phyloP scores from a whole-genome alignment of 2,888 invertebrate species.

The Mellilla xanthometata region DNA sequence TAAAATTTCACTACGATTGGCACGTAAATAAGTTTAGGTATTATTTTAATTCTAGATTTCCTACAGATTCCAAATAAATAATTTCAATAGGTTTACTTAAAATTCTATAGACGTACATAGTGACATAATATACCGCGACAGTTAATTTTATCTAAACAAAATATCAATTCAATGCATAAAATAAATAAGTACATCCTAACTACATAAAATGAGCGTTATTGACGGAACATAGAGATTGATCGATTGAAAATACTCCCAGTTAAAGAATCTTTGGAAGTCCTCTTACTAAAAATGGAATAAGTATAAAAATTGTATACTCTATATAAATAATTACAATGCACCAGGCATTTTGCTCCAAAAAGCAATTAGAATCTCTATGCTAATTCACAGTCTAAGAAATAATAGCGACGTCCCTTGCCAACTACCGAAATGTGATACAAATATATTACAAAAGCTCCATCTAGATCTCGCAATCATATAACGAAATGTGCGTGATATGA shows the following conservation, averaged over 20 bases:
- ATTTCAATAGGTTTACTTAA: constrained; percentile 29
- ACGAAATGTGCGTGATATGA: constrained; percentile 31
- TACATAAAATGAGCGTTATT: constrained; percentile 54
- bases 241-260: constrained; percentile 32
- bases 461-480: constrained; percentile 43
- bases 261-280: constrained; percentile 40
- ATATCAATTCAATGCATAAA: constrained; percentile 45
- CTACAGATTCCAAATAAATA: constrained; percentile 45
- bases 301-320: constrained; percentile 63
- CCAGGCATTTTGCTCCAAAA: constrained; percentile 57
- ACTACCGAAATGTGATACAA: constrained; percentile 58
- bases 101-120: constrained; percentile 30
- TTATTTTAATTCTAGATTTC: constrained; percentile 43
- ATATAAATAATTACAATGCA: constrained; percentile 68
- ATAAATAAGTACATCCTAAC: constrained; percentile 64
- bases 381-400: constrained; percentile 67
- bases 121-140: constrained; percentile 33
- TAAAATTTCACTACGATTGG: constrained; percentile 63
- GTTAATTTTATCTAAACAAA: constrained; percentile 30
- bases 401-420: constrained; percentile 53
- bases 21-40: constrained; percentile 46
- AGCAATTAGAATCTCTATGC: constrained; percentile 55
- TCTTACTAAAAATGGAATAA: constrained; percentile 56
- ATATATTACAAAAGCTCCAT: constrained; percentile 49
- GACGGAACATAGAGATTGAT: constrained; percentile 36